These are phyloP conservation scores for Ennomos fuscantarius DNA, from an alignment of 2,888 invertebrate genomes.

Conservation along the genomic window DNA sequence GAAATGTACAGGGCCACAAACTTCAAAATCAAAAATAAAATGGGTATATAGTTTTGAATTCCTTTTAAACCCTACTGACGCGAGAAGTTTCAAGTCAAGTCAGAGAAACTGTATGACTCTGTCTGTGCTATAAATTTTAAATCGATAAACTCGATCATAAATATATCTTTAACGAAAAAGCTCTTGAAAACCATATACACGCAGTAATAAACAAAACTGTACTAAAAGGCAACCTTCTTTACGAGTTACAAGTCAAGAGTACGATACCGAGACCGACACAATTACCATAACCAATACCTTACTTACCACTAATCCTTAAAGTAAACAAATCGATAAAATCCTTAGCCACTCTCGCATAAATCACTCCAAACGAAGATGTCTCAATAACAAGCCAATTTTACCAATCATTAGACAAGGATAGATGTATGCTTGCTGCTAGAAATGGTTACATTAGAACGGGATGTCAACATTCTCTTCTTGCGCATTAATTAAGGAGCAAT, in stretches of 20 bases:
- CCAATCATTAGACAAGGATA: slow-evolving; percentile 57
- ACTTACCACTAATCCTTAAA: slow-evolving; percentile 79
- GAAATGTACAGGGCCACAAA: no score
- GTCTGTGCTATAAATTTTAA: no score
- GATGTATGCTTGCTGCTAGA: slow-evolving; percentile 33
- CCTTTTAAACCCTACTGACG: no score
- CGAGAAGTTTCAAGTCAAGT: no score
- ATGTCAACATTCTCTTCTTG: slow-evolving; percentile 56
- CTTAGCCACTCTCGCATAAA: slow-evolving; percentile 70
- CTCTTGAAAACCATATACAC: neutral
- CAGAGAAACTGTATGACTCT: no score
- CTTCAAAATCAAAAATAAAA: no score
- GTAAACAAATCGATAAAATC: slow-evolving; percentile 82
- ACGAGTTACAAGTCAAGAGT: slow-evolving; percentile 41
- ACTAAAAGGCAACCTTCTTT: slow-evolving; percentile 28
- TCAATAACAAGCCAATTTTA: slow-evolving; percentile 71
- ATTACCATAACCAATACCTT: slow-evolving; percentile 62
- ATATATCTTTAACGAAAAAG: neutral
- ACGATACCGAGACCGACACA: slow-evolving; percentile 65
- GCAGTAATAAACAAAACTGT: slow-evolving; percentile 18
- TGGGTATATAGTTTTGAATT: no score
- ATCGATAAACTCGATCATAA: no score
- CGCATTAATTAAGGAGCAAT: slow-evolving; percentile 80
- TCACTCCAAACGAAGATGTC: slow-evolving; percentile 76
- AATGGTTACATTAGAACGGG: slow-evolving; percentile 61